phyloP scores from a whole-genome alignment of 2,888 invertebrate genomes.

The Apamea monoglypha region DNA sequence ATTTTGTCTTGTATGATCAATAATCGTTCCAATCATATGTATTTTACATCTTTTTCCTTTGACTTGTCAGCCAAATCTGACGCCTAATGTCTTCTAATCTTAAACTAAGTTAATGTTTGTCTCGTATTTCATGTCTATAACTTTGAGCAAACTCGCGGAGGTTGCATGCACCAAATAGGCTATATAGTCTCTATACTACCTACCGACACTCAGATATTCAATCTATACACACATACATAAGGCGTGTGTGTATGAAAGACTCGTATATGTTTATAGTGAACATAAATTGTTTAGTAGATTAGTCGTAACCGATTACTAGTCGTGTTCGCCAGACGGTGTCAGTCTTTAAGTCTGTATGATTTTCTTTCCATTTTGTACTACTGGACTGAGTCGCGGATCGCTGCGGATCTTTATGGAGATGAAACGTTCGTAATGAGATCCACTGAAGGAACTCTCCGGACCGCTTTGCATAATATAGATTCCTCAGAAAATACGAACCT shows the following conservation, averaged over 20 bases:
- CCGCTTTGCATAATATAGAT: conserved; percentile 61
- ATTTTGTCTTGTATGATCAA: too few relatives aligned
- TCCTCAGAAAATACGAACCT: conserved; percentile 42
- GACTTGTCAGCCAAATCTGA: too few relatives aligned
- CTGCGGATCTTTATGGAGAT: conserved; percentile 52
- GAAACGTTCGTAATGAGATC: conserved; percentile 60
- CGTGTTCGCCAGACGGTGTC: neutral
- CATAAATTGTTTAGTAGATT: neutral
- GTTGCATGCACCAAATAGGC: too few relatives aligned
- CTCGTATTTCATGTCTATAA: too few relatives aligned
- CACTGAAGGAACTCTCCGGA: conserved; percentile 43
- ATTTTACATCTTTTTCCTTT: too few relatives aligned
- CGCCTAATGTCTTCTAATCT: too few relatives aligned
- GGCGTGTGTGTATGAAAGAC: neutral
- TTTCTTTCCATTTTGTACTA: conserved; percentile 16
- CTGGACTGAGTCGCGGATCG: conserved; percentile 30
- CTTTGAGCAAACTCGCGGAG: too few relatives aligned
- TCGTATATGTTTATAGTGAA: neutral
- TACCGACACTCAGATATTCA: neutral
- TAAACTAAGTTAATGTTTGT: too few relatives aligned
- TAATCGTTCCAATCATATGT: too few relatives aligned
- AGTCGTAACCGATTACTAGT: conserved; percentile 4
- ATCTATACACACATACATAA: neutral
- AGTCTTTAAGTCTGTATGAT: conserved; percentile 2
- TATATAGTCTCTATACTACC: neutral